Conservation (phyloP, 2,113 vertebrate species). For the Edolisoma coerulescens region DNA sequence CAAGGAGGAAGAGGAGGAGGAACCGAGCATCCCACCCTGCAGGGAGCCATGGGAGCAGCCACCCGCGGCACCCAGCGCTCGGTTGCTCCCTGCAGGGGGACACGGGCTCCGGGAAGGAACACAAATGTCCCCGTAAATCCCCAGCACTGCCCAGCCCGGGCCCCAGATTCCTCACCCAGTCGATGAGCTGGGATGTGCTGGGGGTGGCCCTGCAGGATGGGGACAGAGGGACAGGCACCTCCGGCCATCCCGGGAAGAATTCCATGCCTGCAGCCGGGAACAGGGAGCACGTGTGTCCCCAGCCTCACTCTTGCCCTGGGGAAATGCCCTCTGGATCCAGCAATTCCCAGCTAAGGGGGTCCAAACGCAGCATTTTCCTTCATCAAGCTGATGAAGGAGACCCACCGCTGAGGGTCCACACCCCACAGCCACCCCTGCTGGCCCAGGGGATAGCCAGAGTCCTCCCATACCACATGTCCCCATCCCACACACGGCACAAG, state of each 20-base stretch:
- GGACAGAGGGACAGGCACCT: background rate
- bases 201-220: background rate
- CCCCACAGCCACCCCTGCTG: rapidly evolving
- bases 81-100: rapidly evolving
- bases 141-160: background rate
- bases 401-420: rapidly evolving
- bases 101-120: background rate
- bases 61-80: rapidly evolving
- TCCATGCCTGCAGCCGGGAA: background rate
- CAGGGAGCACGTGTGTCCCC: rapidly evolving
- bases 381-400: background rate
- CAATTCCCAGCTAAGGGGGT: background rate
- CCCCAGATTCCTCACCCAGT: background rate
- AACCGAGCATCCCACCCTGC: background rate
- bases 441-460: background rate
- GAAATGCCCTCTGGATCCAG: background rate
- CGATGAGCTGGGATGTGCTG: background rate
- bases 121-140: background rate
- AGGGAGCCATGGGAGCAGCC: rapidly evolving
- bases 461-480: rapidly evolving
- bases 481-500: background rate
- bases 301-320: rapidly evolving
- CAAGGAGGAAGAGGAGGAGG: background rate
- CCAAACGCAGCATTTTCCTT: background rate
- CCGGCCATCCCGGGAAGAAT: rapidly evolving